These are phyloP conservation scores for Zophobas morio DNA, from an alignment of 1,140 invertebrate genomes.

Conservation along the genomic window DNA sequence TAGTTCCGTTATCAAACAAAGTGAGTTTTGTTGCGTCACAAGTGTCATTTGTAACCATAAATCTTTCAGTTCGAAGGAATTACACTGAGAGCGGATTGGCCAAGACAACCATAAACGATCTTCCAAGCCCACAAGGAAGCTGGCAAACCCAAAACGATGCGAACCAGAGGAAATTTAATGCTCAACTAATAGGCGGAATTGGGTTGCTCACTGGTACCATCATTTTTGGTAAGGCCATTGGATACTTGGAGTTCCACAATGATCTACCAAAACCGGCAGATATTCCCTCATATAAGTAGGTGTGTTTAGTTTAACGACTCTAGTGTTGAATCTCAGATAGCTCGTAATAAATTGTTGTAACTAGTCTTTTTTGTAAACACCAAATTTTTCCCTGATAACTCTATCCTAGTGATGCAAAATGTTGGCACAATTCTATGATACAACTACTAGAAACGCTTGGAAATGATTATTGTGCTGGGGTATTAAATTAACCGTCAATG, in stretches of 20 bases:
- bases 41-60: not conserved
- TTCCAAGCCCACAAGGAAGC: conserved; percentile 80
- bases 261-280: conserved; percentile 68
- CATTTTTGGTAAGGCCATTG: conserved; percentile 71
- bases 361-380: not conserved
- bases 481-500: no score
- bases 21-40: conserved; percentile 25
- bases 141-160: conserved; percentile 79
- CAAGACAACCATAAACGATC: conserved; percentile 71
- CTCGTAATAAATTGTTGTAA: conserved; percentile 34
- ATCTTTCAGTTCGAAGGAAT: conserved; percentile 39
- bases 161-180: conserved; percentile 78
- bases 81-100: not conserved
- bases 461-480: no score
- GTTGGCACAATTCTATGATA: not conserved
- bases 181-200: conserved; percentile 75
- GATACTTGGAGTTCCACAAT: conserved; percentile 74
- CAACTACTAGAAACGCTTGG: no score
- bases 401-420: not conserved
- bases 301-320: conserved; percentile 11
- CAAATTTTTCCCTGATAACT: not conserved
- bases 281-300: conserved; percentile 57
- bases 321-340: conserved; percentile 33
- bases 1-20: conserved; percentile 23
- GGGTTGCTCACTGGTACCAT: conserved; percentile 72